Evolutionary conservation across 2,797 vertebrate genomes (phyloP), one percentile per base, ranked within the genome.

Genomic region (Sternarchorhynchus goeldii): DNA sequence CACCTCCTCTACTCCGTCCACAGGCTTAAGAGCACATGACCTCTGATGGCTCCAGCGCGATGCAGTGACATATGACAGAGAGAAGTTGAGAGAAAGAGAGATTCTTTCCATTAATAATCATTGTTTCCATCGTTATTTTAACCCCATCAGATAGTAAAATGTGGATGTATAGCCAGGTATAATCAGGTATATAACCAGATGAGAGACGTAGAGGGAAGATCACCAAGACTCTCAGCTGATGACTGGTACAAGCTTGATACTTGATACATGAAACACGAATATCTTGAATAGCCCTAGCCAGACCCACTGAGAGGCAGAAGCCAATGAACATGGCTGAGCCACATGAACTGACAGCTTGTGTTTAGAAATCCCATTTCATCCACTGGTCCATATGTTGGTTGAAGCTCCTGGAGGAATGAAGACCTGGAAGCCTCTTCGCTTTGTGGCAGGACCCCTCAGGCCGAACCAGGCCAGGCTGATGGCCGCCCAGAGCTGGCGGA

Each of bases 101-200:
- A 57, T 80, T 79, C 80, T 76, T 78, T 65, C 56, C 5, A 31
- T 56, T 53, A 29, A 78, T 77, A 73, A 77, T 65, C 32, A 75
- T 66, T 76, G 77, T 77, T 80, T 88, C 78, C 70, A 84, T 74
- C 82, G 18, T 50, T 79, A 58, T 66, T 21, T 32, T 29, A 50
- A 50, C 45, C 29, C n/a, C 31, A 34, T 55, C 20, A 6, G 2
- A 77, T 84, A 88, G 84, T 91, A 82, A 90, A 90, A 50, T 12
- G n/a, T 5, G 17, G 84, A 88, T 84, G 81, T 84, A 75, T 58
- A 76, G 80, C 64, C 85, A 89, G 85, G 58, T 87, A 87, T 87
- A 82, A 86, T 60, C 55, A 62, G 1, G n/a, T n/a, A 25, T 25
- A 25, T 25, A 25, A 25, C 25, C 25, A 25, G 25, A 25, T 25